These are phyloP conservation scores for Trematocara marginatum DNA, from an alignment of 2,113 vertebrate genomes.

Conservation along the genomic window DNA sequence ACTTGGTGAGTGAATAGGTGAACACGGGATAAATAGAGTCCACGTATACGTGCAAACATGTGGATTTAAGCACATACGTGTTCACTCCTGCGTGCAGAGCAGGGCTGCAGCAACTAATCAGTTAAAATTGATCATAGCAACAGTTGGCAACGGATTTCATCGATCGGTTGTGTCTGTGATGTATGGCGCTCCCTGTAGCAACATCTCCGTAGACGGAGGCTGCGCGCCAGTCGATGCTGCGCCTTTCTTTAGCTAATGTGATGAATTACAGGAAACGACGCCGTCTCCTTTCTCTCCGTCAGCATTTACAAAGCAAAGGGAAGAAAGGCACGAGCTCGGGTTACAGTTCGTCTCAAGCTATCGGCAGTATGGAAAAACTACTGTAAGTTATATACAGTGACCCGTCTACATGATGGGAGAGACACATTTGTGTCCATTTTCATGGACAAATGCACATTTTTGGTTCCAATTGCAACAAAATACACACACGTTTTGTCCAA, in stretches of 20 bases:
- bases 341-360: background rate
- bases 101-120: background rate
- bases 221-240: rapidly evolving
- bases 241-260: background rate
- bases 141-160: background rate
- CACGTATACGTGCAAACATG: rapidly evolving
- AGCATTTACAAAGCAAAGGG: background rate
- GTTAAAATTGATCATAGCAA: background rate
- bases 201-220: background rate
- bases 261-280: background rate
- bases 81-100: background rate
- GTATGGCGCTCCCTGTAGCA: background rate
- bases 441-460: background rate
- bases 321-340: background rate
- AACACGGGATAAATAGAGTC: background rate
- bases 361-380: background rate
- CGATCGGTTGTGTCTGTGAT: background rate
- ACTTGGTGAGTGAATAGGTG: background rate
- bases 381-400: rapidly evolving
- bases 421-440: background rate
- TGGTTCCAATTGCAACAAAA: rapidly evolving
- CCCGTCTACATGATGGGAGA: background rate
- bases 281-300: background rate
- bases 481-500: background rate
- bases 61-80: background rate